These are phyloP conservation scores for Arbacia lixula DNA, from an alignment of 53 echinoderm and acorn worm species.

Conservation along the genomic window DNA sequence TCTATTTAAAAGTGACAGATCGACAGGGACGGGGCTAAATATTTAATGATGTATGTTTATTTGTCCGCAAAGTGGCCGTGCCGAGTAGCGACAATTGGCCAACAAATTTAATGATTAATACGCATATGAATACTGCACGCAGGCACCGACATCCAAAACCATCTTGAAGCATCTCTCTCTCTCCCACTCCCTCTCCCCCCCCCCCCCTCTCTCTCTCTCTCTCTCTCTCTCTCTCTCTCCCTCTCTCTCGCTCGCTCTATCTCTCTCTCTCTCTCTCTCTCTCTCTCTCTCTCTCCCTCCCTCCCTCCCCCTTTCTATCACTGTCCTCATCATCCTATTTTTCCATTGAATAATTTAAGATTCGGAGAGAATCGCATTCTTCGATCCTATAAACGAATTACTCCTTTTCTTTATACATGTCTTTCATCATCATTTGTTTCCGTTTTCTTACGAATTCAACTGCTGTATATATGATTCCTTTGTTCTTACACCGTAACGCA, in stretches of 20 bases:
- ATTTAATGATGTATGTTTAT: slow-evolving; percentile 54
- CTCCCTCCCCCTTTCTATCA: not conserved
- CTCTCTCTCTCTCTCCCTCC: not conserved
- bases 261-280: not conserved
- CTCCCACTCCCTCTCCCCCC: not conserved
- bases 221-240: too few species aligned
- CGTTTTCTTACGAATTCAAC: too few species aligned
- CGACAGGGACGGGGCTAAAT: slow-evolving; percentile 8
- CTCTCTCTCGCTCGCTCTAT: too few species aligned
- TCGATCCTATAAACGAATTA: too few species aligned
- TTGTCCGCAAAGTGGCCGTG: slow-evolving; percentile 7
- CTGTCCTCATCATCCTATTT: too few species aligned
- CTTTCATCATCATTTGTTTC: too few species aligned
- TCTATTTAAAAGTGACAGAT: slow-evolving; percentile 29
- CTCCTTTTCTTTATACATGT: too few species aligned
- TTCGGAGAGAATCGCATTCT: too few species aligned
- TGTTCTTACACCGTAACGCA: too few species aligned
- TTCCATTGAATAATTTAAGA: too few species aligned
- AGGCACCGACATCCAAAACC: slow-evolving; percentile 1
- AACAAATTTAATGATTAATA: slow-evolving; percentile 52
- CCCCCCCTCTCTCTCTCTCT: not conserved
- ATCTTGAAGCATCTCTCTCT: not conserved
- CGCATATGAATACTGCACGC: slow-evolving; percentile 1
- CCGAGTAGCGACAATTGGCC: slow-evolving; percentile 11
- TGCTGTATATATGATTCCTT: too few species aligned